These are phyloP conservation scores for Eupristina koningsbergeri DNA, from an alignment of 1,140 invertebrate species.

Conservation along the genomic window DNA sequence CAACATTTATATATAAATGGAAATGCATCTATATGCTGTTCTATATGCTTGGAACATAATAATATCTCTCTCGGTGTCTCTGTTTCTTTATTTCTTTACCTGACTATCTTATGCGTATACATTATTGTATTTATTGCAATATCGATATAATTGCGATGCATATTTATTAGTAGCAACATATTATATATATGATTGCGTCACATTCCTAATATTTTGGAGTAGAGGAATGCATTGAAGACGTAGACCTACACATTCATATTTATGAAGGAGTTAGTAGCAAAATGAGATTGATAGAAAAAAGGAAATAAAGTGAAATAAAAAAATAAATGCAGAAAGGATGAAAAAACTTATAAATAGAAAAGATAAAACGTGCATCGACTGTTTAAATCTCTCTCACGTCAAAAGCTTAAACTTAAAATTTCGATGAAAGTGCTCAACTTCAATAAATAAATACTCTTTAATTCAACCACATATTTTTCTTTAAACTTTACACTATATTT, in stretches of 20 bases:
- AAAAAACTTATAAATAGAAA: neutral
- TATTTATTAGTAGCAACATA: neutral
- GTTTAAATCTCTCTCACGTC: neutral
- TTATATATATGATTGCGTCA: neutral
- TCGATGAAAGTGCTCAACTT: neutral
- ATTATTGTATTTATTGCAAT: neutral
- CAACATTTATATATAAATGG: too few relatives aligned
- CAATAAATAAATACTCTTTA: neutral
- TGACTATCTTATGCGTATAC: neutral
- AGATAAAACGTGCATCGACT: neutral
- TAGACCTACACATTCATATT: conserved; percentile 51
- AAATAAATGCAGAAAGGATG: neutral
- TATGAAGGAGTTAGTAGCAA: conserved; percentile 20
- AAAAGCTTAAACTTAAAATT: neutral
- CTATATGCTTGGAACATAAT: neutral
- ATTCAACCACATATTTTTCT: neutral
- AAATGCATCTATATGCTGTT: too few relatives aligned
- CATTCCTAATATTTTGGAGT: neutral
- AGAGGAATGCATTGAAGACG: neutral
- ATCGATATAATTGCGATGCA: neutral
- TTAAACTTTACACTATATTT: neutral
- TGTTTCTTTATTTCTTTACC: neutral
- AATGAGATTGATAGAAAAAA: neutral
- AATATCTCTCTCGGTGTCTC: neutral
- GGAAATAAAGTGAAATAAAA: neutral